These are phyloP conservation scores for Leptobrachium leishanense DNA, from an alignment of 2,113 vertebrate genomes.

Conservation along the genomic window DNA sequence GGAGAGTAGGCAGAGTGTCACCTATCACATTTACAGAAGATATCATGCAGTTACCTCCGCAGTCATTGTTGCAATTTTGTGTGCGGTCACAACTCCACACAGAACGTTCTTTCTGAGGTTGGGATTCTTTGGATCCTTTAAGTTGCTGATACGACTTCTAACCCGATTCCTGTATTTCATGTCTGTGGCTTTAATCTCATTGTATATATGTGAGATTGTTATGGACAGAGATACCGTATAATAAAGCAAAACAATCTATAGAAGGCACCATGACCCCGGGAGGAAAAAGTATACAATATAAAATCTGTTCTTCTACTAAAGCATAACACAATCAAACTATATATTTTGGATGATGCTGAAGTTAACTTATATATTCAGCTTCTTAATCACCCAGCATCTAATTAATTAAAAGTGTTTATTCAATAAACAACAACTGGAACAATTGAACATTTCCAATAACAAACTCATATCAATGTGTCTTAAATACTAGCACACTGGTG, in stretches of 20 bases:
- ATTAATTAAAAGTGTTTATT: too few relatives aligned
- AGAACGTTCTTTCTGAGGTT: constrained; percentile 85
- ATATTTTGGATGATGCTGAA: background rate
- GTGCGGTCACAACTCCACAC: constrained; percentile 74
- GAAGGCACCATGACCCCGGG: too few relatives aligned
- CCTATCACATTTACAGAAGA: background rate
- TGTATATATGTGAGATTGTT: constrained; percentile 85
- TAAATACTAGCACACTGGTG: too few relatives aligned
- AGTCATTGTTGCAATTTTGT: constrained; percentile 87
- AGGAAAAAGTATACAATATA: background rate
- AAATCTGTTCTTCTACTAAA: background rate
- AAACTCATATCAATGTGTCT: too few relatives aligned
- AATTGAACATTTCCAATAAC: too few relatives aligned
- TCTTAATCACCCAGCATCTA: too few relatives aligned
- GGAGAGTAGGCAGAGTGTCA: too few relatives aligned
- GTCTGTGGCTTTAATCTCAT: constrained; percentile 87
- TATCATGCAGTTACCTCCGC: constrained; percentile 76
- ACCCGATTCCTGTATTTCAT: constrained; percentile 98
- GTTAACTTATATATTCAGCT: too few relatives aligned
- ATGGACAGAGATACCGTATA: constrained; percentile 56
- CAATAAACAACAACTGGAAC: too few relatives aligned
- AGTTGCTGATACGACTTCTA: constrained; percentile 94
- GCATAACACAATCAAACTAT: background rate
- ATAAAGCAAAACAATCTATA: background rate
- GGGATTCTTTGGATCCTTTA: constrained; percentile 96